Percentiles rank a stretch among this genome's conserved stretches.
phyloP scores from a whole-genome alignment of 2,113 vertebrate genomes.

The Gnathonemus echidnorhynchus region DNA sequence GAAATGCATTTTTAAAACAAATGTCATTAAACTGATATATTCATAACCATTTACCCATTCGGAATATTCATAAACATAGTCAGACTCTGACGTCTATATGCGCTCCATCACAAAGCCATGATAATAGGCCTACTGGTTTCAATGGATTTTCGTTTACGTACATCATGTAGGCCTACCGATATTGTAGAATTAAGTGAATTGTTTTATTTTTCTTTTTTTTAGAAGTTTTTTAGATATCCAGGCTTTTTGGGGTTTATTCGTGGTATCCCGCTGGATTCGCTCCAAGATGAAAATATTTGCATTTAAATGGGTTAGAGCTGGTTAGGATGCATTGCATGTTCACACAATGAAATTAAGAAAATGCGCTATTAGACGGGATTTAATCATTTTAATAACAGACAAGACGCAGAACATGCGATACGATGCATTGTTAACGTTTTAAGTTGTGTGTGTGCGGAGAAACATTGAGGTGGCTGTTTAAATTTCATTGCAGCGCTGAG shows the following conservation, averaged over 20 bases:
- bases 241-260: background rate
- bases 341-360: conserved; percentile 41
- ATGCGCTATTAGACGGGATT: conserved; percentile 34
- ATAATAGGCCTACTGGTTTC: background rate
- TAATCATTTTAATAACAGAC: background rate
- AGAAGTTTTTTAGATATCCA: background rate
- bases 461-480: background rate
- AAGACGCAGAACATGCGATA: background rate
- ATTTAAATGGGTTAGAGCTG: conserved; percentile 55
- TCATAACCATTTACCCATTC: background rate
- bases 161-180: background rate
- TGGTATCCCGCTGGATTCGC: conserved; percentile 11
- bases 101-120: background rate
- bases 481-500: background rate
- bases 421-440: background rate
- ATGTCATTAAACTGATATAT: background rate
- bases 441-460: background rate
- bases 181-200: background rate
- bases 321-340: conserved; percentile 64
- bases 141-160: background rate
- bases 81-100: background rate
- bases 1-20: background rate
- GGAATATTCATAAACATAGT: background rate
- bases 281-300: conserved; percentile 50
- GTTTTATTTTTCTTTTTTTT: background rate